Percentiles rank a stretch among this genome's conserved stretches.
These are phyloP conservation scores for Coreius guichenoti DNA, from an alignment of 2,797 vertebrate genomes.

Conservation along the genomic window DNA sequence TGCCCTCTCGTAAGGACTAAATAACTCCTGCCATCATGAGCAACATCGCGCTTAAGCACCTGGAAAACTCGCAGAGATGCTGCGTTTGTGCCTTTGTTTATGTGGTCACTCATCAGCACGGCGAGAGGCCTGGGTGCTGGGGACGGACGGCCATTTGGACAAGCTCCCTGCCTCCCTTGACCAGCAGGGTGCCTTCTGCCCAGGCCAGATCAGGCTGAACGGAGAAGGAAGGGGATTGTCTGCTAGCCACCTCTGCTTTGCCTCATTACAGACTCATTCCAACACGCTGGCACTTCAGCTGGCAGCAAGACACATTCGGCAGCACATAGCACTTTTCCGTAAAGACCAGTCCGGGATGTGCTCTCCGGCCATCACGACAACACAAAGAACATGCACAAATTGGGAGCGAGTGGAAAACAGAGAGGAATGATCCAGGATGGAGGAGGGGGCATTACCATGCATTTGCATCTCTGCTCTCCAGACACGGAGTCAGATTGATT, in stretches of 20 bases:
- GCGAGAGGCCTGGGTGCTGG: conserved; percentile 70
- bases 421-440: conserved; percentile 55
- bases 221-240: conserved; percentile 65
- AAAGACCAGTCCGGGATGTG: conserved; percentile 10
- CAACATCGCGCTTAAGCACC: conserved; percentile 73
- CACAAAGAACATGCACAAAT: background rate
- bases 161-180: conserved; percentile 76
- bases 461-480: conserved; percentile 77
- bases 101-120: conserved; percentile 79
- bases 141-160: conserved; percentile 85
- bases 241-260: conserved; percentile 51
- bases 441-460: conserved; percentile 72
- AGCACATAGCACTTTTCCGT: conserved; percentile 11
- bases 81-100: conserved; percentile 75
- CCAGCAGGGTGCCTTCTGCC: conserved; percentile 69
- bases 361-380: background rate
- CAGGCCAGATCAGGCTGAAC: conserved; percentile 57
- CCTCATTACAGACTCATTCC: conserved; percentile 56
- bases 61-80: conserved; percentile 69
- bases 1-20: conserved; percentile 80
- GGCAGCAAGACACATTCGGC: conserved; percentile 27
- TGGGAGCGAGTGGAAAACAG: background rate
- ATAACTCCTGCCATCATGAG: conserved; percentile 79
- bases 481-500: conserved; percentile 82
- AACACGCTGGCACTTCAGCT: conserved; percentile 44